A percentile compares a stretch with the other conserved stretches of the same genome.
These are phyloP conservation scores for Dryomyza anilis DNA, from an alignment of 2,888 invertebrate genomes.

Conservation along the genomic window DNA sequence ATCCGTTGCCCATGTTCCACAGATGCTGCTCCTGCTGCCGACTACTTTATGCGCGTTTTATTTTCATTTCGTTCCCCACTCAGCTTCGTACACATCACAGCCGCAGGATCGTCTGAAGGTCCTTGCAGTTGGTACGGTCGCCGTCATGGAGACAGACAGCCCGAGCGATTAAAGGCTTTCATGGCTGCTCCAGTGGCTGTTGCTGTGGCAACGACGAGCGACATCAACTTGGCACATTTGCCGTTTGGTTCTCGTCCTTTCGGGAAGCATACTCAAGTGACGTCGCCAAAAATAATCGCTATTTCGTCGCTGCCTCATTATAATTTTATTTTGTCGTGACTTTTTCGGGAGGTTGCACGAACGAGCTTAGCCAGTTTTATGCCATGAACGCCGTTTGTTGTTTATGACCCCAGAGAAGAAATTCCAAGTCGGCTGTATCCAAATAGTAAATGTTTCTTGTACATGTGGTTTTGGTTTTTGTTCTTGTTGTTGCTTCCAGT, in stretches of 20 bases:
- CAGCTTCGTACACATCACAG: neutral
- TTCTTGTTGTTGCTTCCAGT: neutral
- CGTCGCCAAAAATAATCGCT: constrained; percentile 10
- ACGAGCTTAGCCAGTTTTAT: neutral
- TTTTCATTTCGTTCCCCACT: constrained; percentile 7
- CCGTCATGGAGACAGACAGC: neutral
- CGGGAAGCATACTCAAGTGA: too few species aligned
- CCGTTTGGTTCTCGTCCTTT: too few species aligned
- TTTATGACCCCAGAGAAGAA: constrained; percentile 13
- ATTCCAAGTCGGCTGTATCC: neutral
- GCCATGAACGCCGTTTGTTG: constrained; percentile 11
- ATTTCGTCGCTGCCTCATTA: neutral
- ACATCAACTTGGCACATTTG: too few species aligned
- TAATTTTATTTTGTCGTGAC: neutral
- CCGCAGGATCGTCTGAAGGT: too few species aligned
- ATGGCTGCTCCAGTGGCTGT: neutral
- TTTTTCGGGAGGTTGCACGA: neutral
- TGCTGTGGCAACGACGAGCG: neutral
- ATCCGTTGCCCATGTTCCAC: too few species aligned
- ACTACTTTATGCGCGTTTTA: constrained; percentile 9
- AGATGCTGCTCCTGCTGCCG: too few species aligned
- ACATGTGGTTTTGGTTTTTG: neutral
- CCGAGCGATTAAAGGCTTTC: constrained; percentile 4
- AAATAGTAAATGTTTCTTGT: constrained; percentile 3
- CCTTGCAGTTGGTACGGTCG: neutral